Conservation (phyloP, 2,888 invertebrate species). For the Lasioglossum lativentre region DNA sequence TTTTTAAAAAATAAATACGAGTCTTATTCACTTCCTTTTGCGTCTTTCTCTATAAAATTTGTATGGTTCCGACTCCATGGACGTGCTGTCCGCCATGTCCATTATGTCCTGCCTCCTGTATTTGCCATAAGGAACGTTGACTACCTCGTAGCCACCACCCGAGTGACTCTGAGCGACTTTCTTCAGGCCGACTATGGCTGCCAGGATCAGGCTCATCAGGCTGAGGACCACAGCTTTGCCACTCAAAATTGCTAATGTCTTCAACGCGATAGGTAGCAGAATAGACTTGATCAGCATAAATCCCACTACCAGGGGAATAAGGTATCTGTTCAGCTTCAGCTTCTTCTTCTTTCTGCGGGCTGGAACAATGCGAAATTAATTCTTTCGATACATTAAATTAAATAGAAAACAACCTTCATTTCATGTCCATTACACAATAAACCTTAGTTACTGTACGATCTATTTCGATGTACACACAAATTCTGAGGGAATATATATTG, state of each 20-base stretch:
- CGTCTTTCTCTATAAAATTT: constrained; percentile 79
- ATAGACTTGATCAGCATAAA: constrained; percentile 89
- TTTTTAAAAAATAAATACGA: background rate
- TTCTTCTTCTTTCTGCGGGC: constrained; percentile 80
- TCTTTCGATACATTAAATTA: too few species aligned
- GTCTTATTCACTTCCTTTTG: constrained; percentile 63
- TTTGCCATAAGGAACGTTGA: constrained; percentile 74
- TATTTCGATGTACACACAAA: background rate
- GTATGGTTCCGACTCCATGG: constrained; percentile 77
- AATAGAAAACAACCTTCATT: too few species aligned
- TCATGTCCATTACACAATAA: too few species aligned
- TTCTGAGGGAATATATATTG: background rate
- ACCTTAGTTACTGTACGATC: background rate
- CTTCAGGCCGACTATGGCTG: constrained; percentile 87
- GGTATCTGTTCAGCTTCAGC: constrained; percentile 86
- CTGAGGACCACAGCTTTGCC: constrained; percentile 86
- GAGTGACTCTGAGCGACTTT: constrained; percentile 83
- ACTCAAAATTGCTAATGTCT: constrained; percentile 89
- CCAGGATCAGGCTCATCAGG: constrained; percentile 86
- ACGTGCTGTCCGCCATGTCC: constrained; percentile 69
- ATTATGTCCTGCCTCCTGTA: constrained; percentile 79
- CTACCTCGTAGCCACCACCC: constrained; percentile 69
- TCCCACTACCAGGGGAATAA: constrained; percentile 88
- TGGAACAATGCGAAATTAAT: constrained; percentile 58
- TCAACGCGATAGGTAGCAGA: constrained; percentile 89